phyloP scores from a whole-genome alignment of 2,797 vertebrate genomes.

The Smutsia temminckii region DNA sequence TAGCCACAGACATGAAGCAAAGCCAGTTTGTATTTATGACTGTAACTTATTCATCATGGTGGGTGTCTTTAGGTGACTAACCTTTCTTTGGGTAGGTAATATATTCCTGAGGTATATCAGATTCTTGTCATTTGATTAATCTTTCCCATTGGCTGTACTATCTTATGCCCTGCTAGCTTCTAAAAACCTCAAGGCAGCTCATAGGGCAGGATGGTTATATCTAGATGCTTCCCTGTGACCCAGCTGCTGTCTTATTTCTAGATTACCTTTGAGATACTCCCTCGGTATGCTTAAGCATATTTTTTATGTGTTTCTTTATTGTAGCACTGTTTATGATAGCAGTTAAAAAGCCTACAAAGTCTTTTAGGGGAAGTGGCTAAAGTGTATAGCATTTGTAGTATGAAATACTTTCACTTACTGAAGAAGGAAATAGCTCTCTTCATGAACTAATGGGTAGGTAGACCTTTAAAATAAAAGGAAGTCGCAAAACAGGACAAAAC shows the following conservation, averaged over 20 bases:
- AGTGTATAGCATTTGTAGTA: neutral
- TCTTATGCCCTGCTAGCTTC: neutral
- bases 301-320: neutral
- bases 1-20: neutral
- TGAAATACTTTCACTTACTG: conserved; percentile 20
- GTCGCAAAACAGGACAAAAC: neutral
- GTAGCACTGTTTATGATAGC: neutral
- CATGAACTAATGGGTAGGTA: neutral
- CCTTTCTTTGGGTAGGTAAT: neutral
- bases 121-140: neutral
- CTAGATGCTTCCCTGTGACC: neutral
- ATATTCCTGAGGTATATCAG: neutral
- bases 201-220: neutral
- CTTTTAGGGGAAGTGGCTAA: neutral
- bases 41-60: neutral
- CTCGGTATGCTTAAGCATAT: neutral
- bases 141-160: neutral
- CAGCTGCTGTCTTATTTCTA: conserved; percentile 7
- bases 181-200: neutral
- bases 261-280: neutral
- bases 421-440: neutral
- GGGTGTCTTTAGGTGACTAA: neutral
- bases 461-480: neutral
- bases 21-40: neutral
- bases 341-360: neutral